Conservation (phyloP, 2,888 invertebrate genomes). For the Choreutis nemorana region DNA sequence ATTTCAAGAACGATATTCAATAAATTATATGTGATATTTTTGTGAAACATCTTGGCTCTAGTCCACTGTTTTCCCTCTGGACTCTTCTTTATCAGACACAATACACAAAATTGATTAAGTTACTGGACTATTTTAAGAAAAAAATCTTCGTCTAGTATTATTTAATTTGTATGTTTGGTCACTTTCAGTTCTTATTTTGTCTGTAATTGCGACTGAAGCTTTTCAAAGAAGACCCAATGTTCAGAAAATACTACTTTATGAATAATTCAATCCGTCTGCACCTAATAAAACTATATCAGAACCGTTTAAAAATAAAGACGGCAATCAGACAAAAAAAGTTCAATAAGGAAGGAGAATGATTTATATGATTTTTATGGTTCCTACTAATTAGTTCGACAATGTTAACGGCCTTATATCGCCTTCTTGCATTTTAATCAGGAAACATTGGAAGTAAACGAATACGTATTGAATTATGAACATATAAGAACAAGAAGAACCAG, state of each 20-base stretch:
- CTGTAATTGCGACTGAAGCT: too few species aligned
- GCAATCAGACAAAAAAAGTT: constrained; percentile 27
- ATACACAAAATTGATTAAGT: constrained; percentile 24
- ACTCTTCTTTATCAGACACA: constrained; percentile 30
- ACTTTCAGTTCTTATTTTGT: too few species aligned
- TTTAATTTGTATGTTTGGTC: too few species aligned
- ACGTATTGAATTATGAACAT: constrained; percentile 42
- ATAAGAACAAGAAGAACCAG: constrained; percentile 60
- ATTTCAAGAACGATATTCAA: constrained; percentile 54
- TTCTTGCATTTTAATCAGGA: constrained; percentile 55
- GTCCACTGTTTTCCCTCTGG: constrained; percentile 44
- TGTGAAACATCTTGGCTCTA: constrained; percentile 50
- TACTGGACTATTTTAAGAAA: constrained; percentile 19
- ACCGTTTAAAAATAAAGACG: constrained; percentile 31
- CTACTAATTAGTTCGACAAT: constrained; percentile 57
- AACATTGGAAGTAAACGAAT: constrained; percentile 46
- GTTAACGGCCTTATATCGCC: constrained; percentile 44
- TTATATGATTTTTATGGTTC: constrained; percentile 49
- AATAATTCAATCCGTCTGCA: constrained; percentile 43
- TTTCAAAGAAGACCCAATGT: too few species aligned
- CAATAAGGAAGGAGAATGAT: constrained; percentile 48
- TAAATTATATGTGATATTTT: constrained; percentile 62
- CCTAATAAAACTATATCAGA: constrained; percentile 49
- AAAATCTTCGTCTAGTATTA: too few species aligned
- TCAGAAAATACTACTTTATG: too few species aligned